phyloP scores from a whole-genome alignment of 92 coral and sea anemone species.

The Actinostola sp. region DNA sequence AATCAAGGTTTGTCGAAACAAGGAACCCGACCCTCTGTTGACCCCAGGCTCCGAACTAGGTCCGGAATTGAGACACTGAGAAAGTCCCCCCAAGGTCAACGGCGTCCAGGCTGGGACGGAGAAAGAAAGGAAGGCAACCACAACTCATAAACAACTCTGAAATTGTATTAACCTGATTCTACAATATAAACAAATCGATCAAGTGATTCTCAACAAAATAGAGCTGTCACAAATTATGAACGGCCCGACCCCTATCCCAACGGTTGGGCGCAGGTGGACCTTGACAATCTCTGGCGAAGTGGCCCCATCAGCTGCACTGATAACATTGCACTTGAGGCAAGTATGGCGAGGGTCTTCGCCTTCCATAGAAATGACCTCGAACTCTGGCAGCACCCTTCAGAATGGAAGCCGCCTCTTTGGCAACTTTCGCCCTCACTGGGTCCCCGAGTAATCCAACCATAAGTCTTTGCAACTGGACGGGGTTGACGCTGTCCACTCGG shows the following conservation, averaged over 20 bases:
- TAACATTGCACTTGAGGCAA: neutral
- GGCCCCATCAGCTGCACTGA: constrained; percentile 21
- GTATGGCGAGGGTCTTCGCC: neutral
- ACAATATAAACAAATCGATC: neutral
- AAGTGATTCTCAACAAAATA: neutral
- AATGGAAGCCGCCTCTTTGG: constrained; percentile 29
- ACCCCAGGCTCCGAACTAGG: constrained; percentile 42
- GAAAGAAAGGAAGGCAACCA: neutral
- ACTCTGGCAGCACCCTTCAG: constrained; percentile 5
- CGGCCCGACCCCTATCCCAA: too few relatives aligned
- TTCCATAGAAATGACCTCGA: neutral
- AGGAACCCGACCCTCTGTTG: constrained; percentile 48
- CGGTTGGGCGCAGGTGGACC: neutral
- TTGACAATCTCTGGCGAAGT: constrained; percentile 15
- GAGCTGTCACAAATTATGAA: too few relatives aligned
- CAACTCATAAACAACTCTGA: neutral
- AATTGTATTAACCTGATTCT: neutral
- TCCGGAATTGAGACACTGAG: constrained; percentile 55
- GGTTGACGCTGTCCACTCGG: constrained; percentile 8
- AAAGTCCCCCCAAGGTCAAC: constrained; percentile 51
- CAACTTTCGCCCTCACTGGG: constrained; percentile 35
- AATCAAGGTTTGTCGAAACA: constrained; percentile 5
- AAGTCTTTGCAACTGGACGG: constrained; percentile 16
- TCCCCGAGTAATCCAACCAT: constrained; percentile 36
- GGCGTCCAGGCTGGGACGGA: neutral